Evolutionary conservation across 1,140 invertebrate species (phyloP).

Genomic region (Helicorthomorpha holstii): DNA sequence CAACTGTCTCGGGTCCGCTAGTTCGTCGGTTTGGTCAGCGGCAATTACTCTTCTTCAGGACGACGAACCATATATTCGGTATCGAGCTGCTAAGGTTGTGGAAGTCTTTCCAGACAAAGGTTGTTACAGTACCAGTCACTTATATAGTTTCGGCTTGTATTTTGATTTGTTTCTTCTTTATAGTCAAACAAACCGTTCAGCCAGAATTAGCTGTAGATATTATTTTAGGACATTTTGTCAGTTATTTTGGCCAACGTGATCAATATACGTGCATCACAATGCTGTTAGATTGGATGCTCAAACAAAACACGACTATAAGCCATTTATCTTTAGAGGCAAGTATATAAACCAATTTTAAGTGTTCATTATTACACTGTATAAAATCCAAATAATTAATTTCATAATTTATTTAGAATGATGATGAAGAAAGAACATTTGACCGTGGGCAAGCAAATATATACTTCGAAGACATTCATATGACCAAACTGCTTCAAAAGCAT

Average conservation of each 20-base stretch:
- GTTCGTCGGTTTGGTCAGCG: slow-evolving; percentile 17
- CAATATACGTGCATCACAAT: slow-evolving; percentile 9
- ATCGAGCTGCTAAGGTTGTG: neutral
- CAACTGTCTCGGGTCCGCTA: slow-evolving; percentile 10
- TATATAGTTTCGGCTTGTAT: neutral
- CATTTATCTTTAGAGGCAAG: neutral
- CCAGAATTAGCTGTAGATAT: slow-evolving; percentile 3
- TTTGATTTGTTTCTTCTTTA: neutral
- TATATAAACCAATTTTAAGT: neutral
- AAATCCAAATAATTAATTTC: slow-evolving; percentile 5
- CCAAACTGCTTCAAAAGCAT: slow-evolving; percentile 14
- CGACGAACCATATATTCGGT: slow-evolving; percentile 22
- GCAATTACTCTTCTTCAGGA: slow-evolving; percentile 19
- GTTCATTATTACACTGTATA: slow-evolving; percentile 2
- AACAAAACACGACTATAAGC: neutral
- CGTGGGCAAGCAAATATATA: slow-evolving; percentile 33
- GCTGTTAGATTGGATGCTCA: slow-evolving; percentile 12
- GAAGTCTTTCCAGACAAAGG: neutral
- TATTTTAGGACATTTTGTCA: slow-evolving; percentile 10
- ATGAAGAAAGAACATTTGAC: slow-evolving; percentile 30
- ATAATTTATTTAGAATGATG: slow-evolving; percentile 11
- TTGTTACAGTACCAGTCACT: slow-evolving; percentile 7
- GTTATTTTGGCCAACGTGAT: slow-evolving; percentile 6
- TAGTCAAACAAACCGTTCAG: neutral
- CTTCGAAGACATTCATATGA: slow-evolving; percentile 22